phyloP scores from a whole-genome alignment of 2,113 vertebrate species.

The Elaphurus davidianus region DNA sequence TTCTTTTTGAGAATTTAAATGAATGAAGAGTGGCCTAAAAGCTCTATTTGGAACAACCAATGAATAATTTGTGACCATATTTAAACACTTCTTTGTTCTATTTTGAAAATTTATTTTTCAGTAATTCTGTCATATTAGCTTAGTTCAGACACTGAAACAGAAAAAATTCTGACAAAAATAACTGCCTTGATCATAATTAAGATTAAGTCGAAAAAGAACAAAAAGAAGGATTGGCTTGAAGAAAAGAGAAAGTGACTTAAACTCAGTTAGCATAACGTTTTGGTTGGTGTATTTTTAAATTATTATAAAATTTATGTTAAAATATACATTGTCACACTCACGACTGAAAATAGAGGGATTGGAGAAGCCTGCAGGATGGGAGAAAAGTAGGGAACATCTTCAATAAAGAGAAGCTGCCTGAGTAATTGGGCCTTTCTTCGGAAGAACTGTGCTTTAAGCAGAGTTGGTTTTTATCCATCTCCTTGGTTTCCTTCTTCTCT shows the following conservation, averaged over 20 bases:
- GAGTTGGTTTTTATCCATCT: not conserved
- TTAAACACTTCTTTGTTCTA: not conserved
- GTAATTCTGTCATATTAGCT: not conserved
- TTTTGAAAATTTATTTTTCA: constrained; percentile 28
- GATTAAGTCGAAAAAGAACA: not conserved
- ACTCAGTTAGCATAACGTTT: constrained; percentile 23
- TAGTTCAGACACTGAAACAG: not conserved
- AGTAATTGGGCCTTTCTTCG: not conserved
- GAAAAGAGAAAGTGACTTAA: constrained; percentile 20
- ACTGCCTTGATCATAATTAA: constrained; percentile 26
- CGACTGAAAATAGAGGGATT: constrained; percentile 47
- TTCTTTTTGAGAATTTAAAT: not conserved
- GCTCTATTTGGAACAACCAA: not conserved
- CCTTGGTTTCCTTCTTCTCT: not conserved
- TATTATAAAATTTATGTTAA: constrained; percentile 67
- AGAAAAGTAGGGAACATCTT: not conserved
- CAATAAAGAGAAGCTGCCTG: not conserved
- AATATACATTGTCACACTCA: constrained; percentile 49
- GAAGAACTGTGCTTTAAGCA: not conserved
- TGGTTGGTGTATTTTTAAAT: constrained; percentile 54
- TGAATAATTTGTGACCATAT: not conserved
- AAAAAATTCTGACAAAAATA: constrained; percentile 38
- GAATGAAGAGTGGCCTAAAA: not conserved
- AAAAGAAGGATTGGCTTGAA: constrained; percentile 1
- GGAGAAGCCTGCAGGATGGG: not conserved